Evolutionary conservation across 2,888 invertebrate genomes (phyloP), one percentile per base, ranked within the genome.

Genomic region (Coenonympha arcania): DNA sequence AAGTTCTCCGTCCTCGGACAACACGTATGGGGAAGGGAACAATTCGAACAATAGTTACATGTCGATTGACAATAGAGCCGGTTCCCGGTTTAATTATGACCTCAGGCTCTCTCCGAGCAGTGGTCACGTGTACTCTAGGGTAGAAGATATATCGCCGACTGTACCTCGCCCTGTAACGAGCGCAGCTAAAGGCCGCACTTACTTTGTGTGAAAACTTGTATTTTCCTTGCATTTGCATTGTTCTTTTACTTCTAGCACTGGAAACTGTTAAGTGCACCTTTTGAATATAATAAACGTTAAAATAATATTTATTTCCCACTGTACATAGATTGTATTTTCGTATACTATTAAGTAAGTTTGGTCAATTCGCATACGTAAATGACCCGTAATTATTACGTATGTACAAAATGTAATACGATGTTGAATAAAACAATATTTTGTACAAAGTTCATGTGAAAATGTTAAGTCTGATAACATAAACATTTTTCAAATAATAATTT

Each of bases 1-100:
- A 87, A 89, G 80, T 82, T 89, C 75, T 76, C 88, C 80, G 64
- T 86, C 86, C 44, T 85, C 85, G 15, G 85, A 85, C 61, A 89
- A 88, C 71, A 89, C 89, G 70, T 89, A 89, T 69, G 90, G 89
- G 64, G 90, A 89, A 71, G 89, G 89, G 64, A 88, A 90, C 67
- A 88, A 89, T 70, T 83, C 89, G 66, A 90, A 90, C 76, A 90
- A 90, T 76, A 90, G 90, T 82, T 90, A 90, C 79, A 89, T 90
- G 77, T 90, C 90, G 58, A 90, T 90, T 64, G 90, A 90, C 69
- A 84, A 85, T 71, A 81, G 81, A 67, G 76, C 76, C 69, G 85
- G 85, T 79, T 77, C 85, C 68, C 84, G 86, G 70, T 84, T 85
- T 85, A 86, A 86, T 86, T 85, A 85, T 80, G 86, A 86, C 84